Conservation (phyloP, 64 coral and sea anemone species). For the Dendrophyllia cribrosa region DNA sequence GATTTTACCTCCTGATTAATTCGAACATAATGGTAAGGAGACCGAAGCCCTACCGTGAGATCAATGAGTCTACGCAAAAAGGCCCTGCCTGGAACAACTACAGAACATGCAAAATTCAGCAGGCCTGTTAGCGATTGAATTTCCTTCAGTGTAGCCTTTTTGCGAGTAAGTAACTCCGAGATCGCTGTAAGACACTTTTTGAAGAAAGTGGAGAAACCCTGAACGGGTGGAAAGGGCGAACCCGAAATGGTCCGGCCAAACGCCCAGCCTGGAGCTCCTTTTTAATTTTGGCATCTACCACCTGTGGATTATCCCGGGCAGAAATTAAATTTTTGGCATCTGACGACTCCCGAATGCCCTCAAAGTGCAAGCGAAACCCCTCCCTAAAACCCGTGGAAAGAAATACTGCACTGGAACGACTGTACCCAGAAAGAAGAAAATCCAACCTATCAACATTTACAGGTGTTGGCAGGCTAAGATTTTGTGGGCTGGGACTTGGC, state of each 20-base stretch:
- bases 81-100: conserved; percentile 3
- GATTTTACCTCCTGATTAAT: neutral
- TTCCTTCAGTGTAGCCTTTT: conserved; percentile 3
- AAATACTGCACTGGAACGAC: neutral
- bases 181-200: neutral
- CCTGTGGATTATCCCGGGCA: neutral
- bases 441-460: too few species aligned
- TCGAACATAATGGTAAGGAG: neutral
- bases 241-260: conserved; percentile 8
- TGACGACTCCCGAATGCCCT: neutral
- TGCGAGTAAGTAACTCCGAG: neutral
- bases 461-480: neutral
- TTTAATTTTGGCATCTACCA: conserved; percentile 8
- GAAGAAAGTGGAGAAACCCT: conserved; percentile 23
- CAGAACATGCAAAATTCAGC: conserved; percentile 22
- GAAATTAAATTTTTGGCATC: neutral
- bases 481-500: conserved; percentile 9
- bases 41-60: neutral
- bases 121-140: neutral
- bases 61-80: conserved; percentile 10
- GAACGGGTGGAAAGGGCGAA: conserved; percentile 2
- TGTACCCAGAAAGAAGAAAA: conserved; percentile 5
- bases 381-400: neutral
- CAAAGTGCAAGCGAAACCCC: conserved; percentile 16
- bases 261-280: conserved; percentile 7